A percentile compares a stretch with the other conserved stretches of the same genome.
Evolutionary conservation across 2,113 vertebrate species (phyloP).

Genomic region (Phodopus roborovskii): DNA sequence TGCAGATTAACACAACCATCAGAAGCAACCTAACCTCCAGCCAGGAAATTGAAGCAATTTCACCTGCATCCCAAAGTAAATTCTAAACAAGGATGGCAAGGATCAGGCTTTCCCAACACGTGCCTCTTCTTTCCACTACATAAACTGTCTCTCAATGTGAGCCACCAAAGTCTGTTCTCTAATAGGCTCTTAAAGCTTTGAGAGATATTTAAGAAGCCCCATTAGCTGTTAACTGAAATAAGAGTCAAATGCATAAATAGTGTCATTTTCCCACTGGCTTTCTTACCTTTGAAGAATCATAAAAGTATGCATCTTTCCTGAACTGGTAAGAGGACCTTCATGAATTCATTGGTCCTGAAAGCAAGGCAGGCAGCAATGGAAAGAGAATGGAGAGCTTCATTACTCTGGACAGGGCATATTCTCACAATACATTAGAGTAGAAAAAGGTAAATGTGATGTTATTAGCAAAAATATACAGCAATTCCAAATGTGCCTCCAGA

Average conservation of each 20-base stretch:
- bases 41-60: neutral
- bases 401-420: fast-evolving
- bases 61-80: neutral
- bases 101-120: too few relatives aligned
- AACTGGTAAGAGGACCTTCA: neutral
- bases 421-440: neutral
- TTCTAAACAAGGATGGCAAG: neutral
- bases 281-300: neutral
- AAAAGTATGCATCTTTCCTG: neutral
- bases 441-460: neutral
- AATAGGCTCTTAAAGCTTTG: neutral
- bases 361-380: fast-evolving
- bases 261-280: neutral
- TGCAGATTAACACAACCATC: neutral
- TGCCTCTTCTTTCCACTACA: neutral
- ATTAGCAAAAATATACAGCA: neutral
- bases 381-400: fast-evolving
- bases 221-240: neutral
- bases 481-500: neutral
- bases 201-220: neutral
- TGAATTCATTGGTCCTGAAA: neutral
- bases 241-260: neutral
- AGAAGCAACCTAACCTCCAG: too few relatives aligned
- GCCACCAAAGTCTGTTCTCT: neutral
- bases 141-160: neutral